A percentile compares a stretch with the other conserved stretches of the same genome.
phyloP scores from a whole-genome alignment of 1,140 invertebrate species.

The Drosophila watanabei region DNA sequence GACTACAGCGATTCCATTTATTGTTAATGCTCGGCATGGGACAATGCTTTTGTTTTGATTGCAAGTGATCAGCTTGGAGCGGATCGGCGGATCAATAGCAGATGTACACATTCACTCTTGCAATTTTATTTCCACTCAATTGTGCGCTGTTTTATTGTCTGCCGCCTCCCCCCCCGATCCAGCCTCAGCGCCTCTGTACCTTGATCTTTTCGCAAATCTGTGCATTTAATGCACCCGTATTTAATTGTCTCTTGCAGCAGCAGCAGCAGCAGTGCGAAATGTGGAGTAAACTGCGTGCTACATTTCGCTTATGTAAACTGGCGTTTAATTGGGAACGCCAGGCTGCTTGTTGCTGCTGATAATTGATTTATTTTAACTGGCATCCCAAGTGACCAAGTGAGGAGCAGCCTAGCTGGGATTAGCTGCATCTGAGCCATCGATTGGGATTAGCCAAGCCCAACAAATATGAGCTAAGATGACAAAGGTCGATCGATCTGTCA shows the following conservation, averaged over 20 bases:
- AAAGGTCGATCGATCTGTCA: constrained; percentile 43
- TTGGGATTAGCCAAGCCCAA: neutral
- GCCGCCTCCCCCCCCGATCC: neutral
- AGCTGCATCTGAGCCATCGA: constrained; percentile 1
- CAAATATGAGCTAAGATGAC: constrained; percentile 8
- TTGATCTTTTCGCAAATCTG: constrained; percentile 75
- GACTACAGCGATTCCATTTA: constrained; percentile 39
- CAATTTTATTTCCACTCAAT: constrained; percentile 57
- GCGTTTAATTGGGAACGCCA: constrained; percentile 52
- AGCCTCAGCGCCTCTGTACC: constrained; percentile 51
- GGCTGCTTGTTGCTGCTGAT: constrained; percentile 27
- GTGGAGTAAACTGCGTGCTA: constrained; percentile 75
- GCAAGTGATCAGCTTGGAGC: constrained; percentile 20
- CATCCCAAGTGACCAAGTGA: constrained; percentile 4
- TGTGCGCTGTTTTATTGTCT: constrained; percentile 59
- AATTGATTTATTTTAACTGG: constrained; percentile 34
- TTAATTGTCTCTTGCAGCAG: constrained; percentile 49
- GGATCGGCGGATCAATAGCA: constrained; percentile 44
- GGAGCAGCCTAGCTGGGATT: neutral
- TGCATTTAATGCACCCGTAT: constrained; percentile 45
- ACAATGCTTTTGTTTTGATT: constrained; percentile 79
- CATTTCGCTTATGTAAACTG: constrained; percentile 54
- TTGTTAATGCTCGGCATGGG: constrained; percentile 30
- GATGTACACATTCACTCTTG: constrained; percentile 19
- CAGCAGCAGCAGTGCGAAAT: constrained; percentile 32